Conservation (phyloP, 2,888 invertebrate genomes). For the Craniophora ligustri region DNA sequence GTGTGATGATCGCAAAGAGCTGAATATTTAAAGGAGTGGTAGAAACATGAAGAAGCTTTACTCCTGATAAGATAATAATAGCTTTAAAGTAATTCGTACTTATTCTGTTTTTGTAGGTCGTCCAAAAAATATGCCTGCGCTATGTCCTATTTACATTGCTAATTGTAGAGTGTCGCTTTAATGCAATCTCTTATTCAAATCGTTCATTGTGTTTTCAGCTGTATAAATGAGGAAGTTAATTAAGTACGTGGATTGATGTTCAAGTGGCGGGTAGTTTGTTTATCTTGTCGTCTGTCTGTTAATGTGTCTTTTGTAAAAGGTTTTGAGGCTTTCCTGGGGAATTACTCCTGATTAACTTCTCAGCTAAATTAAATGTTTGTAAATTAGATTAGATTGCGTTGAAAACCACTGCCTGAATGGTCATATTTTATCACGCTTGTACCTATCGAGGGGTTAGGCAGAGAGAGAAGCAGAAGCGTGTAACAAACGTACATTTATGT, state of each 20-base stretch:
- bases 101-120: too few species aligned
- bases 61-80: too few species aligned
- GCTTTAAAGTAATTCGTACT: too few species aligned
- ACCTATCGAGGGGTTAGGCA: too few species aligned
- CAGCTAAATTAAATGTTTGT: neutral
- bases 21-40: too few species aligned
- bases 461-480: too few species aligned
- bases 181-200: conserved; percentile 61
- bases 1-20: too few species aligned
- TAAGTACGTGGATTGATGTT: conserved; percentile 62
- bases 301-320: neutral
- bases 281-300: conserved; percentile 1
- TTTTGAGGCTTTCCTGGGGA: neutral
- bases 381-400: neutral
- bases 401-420: too few species aligned
- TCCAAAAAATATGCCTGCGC: too few species aligned
- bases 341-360: neutral
- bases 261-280: conserved; percentile 24
- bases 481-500: too few species aligned
- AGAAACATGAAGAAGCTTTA: too few species aligned
- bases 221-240: conserved; percentile 60
- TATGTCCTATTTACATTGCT: conserved; percentile 63
- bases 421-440: too few species aligned
- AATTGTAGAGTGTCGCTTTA: conserved; percentile 61
- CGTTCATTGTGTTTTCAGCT: conserved; percentile 54